Evolutionary conservation across 2,888 invertebrate species (phyloP).

Genomic region (Galerucella nymphaeae): DNA sequence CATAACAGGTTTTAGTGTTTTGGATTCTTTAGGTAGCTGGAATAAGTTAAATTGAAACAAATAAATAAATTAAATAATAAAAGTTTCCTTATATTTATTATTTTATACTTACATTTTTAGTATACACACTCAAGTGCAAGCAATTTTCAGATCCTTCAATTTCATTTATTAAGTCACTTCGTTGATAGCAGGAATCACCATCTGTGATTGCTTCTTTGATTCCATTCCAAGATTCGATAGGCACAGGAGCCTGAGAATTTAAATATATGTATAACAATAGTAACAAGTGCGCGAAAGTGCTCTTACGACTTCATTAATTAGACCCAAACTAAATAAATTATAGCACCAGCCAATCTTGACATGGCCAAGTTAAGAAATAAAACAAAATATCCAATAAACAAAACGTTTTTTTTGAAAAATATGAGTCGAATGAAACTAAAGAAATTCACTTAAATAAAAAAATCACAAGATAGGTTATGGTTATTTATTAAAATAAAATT

Average conservation of each 20-base stretch:
- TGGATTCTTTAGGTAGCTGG: constrained; percentile 37
- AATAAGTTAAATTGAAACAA: constrained; percentile 8
- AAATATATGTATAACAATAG: too few relatives aligned
- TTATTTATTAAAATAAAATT: too few relatives aligned
- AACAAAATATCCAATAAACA: too few relatives aligned
- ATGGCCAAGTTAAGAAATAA: too few relatives aligned
- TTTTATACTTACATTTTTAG: constrained; percentile 33
- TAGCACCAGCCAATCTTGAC: too few relatives aligned
- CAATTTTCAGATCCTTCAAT: constrained; percentile 46
- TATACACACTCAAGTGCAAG: constrained; percentile 44
- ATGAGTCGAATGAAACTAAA: too few relatives aligned
- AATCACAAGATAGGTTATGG: too few relatives aligned
- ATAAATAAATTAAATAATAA: neutral
- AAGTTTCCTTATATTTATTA: neutral
- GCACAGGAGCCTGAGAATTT: constrained; percentile 48
- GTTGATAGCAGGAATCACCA: constrained; percentile 42
- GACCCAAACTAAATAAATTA: too few relatives aligned
- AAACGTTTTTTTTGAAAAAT: too few relatives aligned
- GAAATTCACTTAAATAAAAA: too few relatives aligned
- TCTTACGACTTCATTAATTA: too few relatives aligned
- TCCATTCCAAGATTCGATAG: constrained; percentile 51
- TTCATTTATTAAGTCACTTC: constrained; percentile 30
- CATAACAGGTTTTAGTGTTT: constrained; percentile 59
- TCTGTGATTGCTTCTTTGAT: constrained; percentile 50
- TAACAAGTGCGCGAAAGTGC: too few relatives aligned